phyloP scores from a whole-genome alignment of 2,113 vertebrate genomes.

The Balaenoptera acutorostrata region DNA sequence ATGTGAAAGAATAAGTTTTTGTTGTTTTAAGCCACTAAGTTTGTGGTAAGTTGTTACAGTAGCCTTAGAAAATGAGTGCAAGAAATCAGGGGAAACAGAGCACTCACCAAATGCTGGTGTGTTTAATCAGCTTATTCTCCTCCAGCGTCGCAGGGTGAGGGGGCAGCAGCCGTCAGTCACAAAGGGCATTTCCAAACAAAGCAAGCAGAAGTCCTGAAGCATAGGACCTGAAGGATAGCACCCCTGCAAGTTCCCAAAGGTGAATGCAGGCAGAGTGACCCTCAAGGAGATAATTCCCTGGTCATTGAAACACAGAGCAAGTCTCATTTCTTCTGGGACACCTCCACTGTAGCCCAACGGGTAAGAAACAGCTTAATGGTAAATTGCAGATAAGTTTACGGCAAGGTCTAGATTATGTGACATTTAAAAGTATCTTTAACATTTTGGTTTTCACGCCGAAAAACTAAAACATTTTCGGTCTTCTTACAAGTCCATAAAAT shows the following conservation, averaged over 20 bases:
- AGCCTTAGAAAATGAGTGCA: not conserved
- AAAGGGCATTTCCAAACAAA: not conserved
- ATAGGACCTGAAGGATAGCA: not conserved
- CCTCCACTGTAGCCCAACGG: not conserved
- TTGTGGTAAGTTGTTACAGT: not conserved
- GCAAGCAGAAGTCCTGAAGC: not conserved
- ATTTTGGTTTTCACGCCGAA: not conserved
- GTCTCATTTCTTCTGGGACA: not conserved
- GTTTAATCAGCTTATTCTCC: not conserved
- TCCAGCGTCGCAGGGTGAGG: not conserved
- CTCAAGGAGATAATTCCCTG: not conserved
- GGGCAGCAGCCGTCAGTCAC: not conserved
- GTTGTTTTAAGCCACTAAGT: not conserved
- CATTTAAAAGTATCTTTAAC: not conserved
- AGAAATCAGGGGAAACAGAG: not conserved
- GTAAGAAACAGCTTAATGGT: not conserved
- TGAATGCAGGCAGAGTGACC: not conserved
- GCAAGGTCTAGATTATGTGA: not conserved
- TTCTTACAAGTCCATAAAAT: not conserved
- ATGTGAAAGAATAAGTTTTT: not conserved
- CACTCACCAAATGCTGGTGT: not conserved
- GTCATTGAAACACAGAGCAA: not conserved
- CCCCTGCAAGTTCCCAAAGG: not conserved
- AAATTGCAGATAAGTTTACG: not conserved
- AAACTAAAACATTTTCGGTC: not conserved